Evolutionary conservation across 2,797 vertebrate genomes (phyloP), one percentile per base, ranked within the genome.

Genomic region (Okamejei kenojei): DNA sequence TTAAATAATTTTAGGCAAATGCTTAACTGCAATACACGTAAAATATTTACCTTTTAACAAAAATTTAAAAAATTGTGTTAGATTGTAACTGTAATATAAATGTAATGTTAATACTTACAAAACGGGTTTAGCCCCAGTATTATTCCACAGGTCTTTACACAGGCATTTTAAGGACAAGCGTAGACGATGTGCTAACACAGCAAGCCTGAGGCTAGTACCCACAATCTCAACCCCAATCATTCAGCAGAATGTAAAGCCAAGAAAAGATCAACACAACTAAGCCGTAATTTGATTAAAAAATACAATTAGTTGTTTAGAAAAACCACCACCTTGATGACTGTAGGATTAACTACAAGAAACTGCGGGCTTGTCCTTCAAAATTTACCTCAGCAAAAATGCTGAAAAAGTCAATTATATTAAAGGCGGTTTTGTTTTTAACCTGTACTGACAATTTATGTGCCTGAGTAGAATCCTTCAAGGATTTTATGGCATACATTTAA

Each of bases 201-300:
- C 98, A 97, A 97, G 97, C 98, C 98, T 99, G 99, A 99, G 98
- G 98, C 98, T 96, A 95, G 96, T 96, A 94, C 94, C 95, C 95
- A 96, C 95, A 96, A 96, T 97, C 94, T 96, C 94, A 96, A 96
- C 97, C 97, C 96, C 96, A 97, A 99, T 98, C 96, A 98, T 94
- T 95, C 35, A 81, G 77, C 63, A 79, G 23, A 76, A 80, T 23
- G 78, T 79, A 90, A 93, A 86, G 86, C 80, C 54, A 45, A 73
- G 68, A 74, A 35, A 93, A 86, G 93, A 29, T 92, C 6, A 92
- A 92, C 71, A 92, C 45, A 76, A 71, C 71, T 45, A 92, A 92
- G 90, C 90, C 23, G 54, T 76, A 54, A 54, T 29, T 13, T 74
- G 71, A 92, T 58, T 26, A 7, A 74, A 45, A 13, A 76, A 54